Evolutionary conservation across 2,888 invertebrate species (phyloP).

Genomic region (Molorchus minor): DNA sequence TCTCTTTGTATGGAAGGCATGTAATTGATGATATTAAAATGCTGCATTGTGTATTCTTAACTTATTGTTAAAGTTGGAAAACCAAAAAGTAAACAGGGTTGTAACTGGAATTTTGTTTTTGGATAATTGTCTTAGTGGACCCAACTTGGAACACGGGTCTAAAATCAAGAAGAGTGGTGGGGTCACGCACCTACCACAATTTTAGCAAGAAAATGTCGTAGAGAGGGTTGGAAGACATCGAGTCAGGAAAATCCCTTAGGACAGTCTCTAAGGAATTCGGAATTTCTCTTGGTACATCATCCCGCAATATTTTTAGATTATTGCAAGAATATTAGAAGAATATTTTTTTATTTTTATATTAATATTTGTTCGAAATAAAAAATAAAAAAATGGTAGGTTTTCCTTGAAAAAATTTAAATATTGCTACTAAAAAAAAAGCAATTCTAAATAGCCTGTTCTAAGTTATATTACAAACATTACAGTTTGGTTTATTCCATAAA

Average conservation of each 20-base stretch:
- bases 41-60: neutral
- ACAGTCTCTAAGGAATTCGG: conserved; percentile 1
- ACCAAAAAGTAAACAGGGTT: conserved; percentile 1
- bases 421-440: no score
- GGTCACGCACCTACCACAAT: neutral
- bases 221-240: neutral
- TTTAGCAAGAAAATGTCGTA: neutral
- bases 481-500: no score
- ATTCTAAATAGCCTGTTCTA: no score
- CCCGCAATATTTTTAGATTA: no score
- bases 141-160: neutral
- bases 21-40: neutral
- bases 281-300: conserved; percentile 6
- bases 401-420: no score
- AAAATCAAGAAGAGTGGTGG: neutral
- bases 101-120: conserved; percentile 7
- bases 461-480: no score
- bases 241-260: neutral
- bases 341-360: no score
- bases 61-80: conserved; percentile 1
- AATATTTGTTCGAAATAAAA: no score
- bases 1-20: conserved; percentile 2
- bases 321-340: no score
- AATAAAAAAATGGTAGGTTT: no score
- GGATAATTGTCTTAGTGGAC: conserved; percentile 4